Base-by-base conservation (phyloP, 2,113 vertebrate species). In the Oriolus oriolus region DNA sequence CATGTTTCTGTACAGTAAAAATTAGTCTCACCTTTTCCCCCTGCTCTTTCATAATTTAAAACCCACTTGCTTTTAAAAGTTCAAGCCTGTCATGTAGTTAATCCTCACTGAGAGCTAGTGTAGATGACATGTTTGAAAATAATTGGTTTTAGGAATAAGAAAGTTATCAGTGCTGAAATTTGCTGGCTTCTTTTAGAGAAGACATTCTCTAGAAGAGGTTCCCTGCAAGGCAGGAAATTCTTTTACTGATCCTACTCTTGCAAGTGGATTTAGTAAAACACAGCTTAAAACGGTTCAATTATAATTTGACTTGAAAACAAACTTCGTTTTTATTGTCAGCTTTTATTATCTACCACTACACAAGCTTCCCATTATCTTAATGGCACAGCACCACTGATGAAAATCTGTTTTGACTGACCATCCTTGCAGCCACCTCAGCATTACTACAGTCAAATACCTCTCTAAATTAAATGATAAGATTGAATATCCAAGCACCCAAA, bases 41-140 rank as follows among this genome's bases (percentile, higher is more conserved):
- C n/a, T 56, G 68, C 42, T 90, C 60, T 95, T 95, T 91, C 77
- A 64, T 76, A 94, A 89, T 82, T 80, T 92, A 90, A 85, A 90
- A 91, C 69, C 87, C 87, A 90, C 74, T 92, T 95, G 93, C 75
- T 93, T 93, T 93, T 95, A 68, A 95, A 97, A 96, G 88, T 96
- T 96, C 92, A 94, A 84, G 49, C 35, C 92, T 97, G 91, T 85
- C 93, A 88, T 57, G 74, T 61, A 89, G 42, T 87, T 97, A 95
- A 85, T 96, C 54, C 81, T 94, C 92, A 78, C 45, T 47, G 66
- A 88, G 83, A 89, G 91, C 21, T 77, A n/a, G 64, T 33, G 30
- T 68, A 77, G 93, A 53, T 54, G 79, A 94, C 87, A 85, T 80
- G 76, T 80, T 95, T 90, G 89, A 94, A 95, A 96, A 95, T 66